Evolutionary conservation across 2,113 vertebrate species (phyloP), one percentile per base, ranked within the genome.

Genomic region (Cricetomys ansorgei): DNA sequence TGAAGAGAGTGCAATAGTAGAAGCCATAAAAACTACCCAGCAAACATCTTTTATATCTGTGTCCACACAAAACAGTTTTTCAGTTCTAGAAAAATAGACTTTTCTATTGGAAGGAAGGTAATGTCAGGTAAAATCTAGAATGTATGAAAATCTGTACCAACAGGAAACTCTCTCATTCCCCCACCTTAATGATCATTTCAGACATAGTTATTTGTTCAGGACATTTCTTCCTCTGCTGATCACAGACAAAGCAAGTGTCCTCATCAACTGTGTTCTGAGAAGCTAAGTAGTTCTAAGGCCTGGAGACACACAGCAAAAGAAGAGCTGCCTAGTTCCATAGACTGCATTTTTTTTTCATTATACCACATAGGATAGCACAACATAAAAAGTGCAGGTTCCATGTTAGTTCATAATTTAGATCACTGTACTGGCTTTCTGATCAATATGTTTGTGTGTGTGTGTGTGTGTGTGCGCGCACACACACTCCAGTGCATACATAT

Each of bases 31-130:
- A 86, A 81, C 43, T 13, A 64, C 31, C 45, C 34, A 70, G 89
- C 29, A 93, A 88, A 67, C 70, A 59, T 81, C 59, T 86, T 65
- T 96, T 95, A 27, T 70, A 67, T 59, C 45, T 50, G 7, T 59
- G 25, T 77, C 83, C 29, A 29, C 72, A 91, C 48, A 69, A 92
- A 75, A 65, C 40, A 91, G 64, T 29, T 88, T 95, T 94, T 95
- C 27, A 91, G 31, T 95, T 88, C 65, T 88, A 89, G 86, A 53
- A 80, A 92, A 94, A 57, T 34, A 89, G 40, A 80, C 21, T 76
- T 88, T 80, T 43, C 8, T 62, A 27, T 64, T 15, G 25, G 25
- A 89, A 72, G 59, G 15, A 59, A 59, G 40, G 10, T 50, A 65
- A 37, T 70, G 3, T 57, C 3, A 34, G 15, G 17, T 64, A 62